Conservation (phyloP, 2,113 vertebrate species). For the Acanthochromis polyacanthus region DNA sequence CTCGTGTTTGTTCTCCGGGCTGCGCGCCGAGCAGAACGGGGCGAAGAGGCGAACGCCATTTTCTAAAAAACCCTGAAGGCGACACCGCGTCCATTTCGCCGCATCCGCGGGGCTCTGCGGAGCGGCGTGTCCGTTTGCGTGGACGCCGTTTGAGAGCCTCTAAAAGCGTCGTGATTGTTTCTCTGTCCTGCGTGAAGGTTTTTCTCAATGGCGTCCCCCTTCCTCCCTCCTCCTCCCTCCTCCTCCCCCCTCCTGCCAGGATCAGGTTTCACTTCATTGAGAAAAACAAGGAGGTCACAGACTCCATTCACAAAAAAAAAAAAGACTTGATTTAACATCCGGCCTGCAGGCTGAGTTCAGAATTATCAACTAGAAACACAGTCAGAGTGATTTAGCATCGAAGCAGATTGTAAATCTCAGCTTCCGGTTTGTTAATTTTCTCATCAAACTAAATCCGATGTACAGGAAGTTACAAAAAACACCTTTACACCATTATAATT, state of each 20-base stretch:
- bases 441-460: too few species aligned
- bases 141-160: not conserved
- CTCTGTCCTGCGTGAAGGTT: slow-evolving; percentile 11
- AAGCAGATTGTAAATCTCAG: too few species aligned
- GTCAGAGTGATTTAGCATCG: too few species aligned
- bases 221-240: not conserved
- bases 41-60: slow-evolving; percentile 80
- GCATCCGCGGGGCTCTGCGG: not conserved
- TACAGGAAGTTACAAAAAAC: too few species aligned
- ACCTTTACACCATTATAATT: too few species aligned
- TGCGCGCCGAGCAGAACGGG: slow-evolving; percentile 20
- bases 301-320: slow-evolving; percentile 51
- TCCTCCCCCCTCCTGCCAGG: slow-evolving; percentile 21
- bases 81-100: slow-evolving; percentile 31
- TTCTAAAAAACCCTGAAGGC: slow-evolving; percentile 61
- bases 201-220: slow-evolving; percentile 73
- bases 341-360: too few species aligned
- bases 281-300: slow-evolving; percentile 79
- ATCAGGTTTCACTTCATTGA: slow-evolving; percentile 87
- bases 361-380: too few species aligned
- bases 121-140: not conserved
- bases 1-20: slow-evolving; percentile 1
- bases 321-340: not conserved
- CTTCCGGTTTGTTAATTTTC: too few species aligned
- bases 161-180: slow-evolving; percentile 24